Evolutionary conservation across 2,888 invertebrate species (phyloP), one percentile per base, ranked within the genome.

Genomic region (Panopea generosa): DNA sequence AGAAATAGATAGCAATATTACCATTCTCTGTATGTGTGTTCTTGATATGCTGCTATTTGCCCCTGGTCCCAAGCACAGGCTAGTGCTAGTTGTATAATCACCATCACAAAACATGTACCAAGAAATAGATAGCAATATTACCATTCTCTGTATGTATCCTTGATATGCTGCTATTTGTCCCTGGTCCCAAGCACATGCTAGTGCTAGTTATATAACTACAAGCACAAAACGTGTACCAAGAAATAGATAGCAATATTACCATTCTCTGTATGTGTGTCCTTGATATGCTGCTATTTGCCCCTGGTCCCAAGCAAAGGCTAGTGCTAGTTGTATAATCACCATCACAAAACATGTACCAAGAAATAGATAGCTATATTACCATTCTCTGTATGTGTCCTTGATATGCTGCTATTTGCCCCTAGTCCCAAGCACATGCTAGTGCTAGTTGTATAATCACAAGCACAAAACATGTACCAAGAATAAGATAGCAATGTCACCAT

Each of bases 301-400:
- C 40, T 59, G 47, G 43, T 60, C 60, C 53, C 29, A 60, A 68
- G 60, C 59, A 68, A 59, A 53, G 60, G 27, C 49, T 52, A 68
- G 68, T 68, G 68, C 59, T 60, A 60, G 45, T 66, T 33, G 7
- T 24, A 53, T 26, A 16, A 16, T 26, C 22, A 68, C 70, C 27
- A 70, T 47, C 62, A 70, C 55, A 29, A 2, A n/a, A 33, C 33
- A 33, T 33, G 33, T 33, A 33, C 33, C 11, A 33, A 33, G 33
- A 33, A 33, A 33, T 33, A 33, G 33, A 11, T 33, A 33, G 11
- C 33, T 7, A 33, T 33, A 11, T 33, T 11, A 33, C 33, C 11
- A 33, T 33, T 11, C 4, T 33, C 33, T 4, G 33, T 33, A 33
- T 33, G 33, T 33, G 4, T 33, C 33, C 33, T 33, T 33, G 33